A percentile compares a stretch with the other conserved stretches of the same genome.
phyloP scores from a whole-genome alignment of 1,140 invertebrate genomes.

The Heliconius himera region DNA sequence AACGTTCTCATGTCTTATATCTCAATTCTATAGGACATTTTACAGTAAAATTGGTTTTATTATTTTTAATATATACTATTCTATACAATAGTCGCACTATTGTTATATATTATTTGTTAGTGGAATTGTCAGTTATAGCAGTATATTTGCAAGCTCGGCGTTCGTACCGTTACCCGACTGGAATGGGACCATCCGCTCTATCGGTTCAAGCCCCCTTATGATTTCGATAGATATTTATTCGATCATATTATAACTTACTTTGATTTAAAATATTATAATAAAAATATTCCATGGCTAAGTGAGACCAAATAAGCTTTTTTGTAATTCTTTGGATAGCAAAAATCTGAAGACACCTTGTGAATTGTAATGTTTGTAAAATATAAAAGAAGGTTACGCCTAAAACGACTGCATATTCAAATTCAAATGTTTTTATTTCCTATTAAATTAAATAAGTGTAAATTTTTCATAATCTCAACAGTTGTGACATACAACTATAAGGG shows the following conservation, averaged over 20 bases:
- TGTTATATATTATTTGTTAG: constrained; percentile 37
- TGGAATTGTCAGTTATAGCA: constrained; percentile 50
- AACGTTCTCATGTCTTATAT: not conserved
- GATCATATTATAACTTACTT: not conserved
- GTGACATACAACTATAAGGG: too few relatives aligned
- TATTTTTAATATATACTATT: not conserved
- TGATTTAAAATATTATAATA: not conserved
- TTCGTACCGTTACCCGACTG: constrained; percentile 62
- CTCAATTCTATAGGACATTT: not conserved
- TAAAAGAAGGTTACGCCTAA: too few relatives aligned
- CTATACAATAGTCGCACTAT: not conserved
- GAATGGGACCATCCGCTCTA: constrained; percentile 74
- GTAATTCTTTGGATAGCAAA: not conserved
- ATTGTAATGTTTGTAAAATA: too few relatives aligned
- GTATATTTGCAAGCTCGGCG: constrained; percentile 55
- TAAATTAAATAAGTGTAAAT: too few relatives aligned
- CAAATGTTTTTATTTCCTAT: too few relatives aligned
- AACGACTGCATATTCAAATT: too few relatives aligned
- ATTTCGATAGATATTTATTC: constrained; percentile 9
- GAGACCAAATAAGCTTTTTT: not conserved
- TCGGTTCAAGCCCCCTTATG: constrained; percentile 51
- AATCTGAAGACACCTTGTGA: too few relatives aligned
- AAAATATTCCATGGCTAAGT: not conserved
- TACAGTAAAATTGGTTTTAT: not conserved
- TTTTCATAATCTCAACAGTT: too few relatives aligned